phyloP scores from a whole-genome alignment of 2,888 invertebrate genomes.

The Nemotelus nigrinus region DNA sequence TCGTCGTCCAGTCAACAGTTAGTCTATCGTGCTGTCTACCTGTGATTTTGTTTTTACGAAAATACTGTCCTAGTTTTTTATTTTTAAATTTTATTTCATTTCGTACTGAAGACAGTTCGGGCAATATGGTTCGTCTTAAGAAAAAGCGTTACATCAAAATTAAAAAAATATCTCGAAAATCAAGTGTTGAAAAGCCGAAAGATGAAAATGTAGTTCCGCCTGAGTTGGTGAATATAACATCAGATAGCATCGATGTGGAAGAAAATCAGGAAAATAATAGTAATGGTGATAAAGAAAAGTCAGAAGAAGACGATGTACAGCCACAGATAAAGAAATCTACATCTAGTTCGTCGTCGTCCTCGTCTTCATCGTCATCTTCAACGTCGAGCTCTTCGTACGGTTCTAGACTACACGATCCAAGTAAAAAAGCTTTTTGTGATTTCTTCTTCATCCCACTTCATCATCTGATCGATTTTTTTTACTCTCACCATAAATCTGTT shows the following conservation, averaged over 20 bases:
- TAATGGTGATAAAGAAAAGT: background rate
- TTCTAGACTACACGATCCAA: slow-evolving; percentile 27
- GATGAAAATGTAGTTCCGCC: background rate
- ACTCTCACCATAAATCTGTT: background rate
- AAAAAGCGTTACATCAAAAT: slow-evolving; percentile 57
- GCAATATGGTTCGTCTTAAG: slow-evolving; percentile 57
- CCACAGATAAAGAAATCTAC: background rate
- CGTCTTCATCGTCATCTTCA: slow-evolving; percentile 23
- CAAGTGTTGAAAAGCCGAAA: slow-evolving; percentile 1
- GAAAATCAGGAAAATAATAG: background rate
- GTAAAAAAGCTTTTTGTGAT: slow-evolving; percentile 23
- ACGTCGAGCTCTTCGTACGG: background rate
- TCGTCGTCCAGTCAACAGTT: too few species aligned
- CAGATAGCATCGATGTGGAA: slow-evolving; percentile 48
- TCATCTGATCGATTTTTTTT: background rate
- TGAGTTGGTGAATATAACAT: background rate
- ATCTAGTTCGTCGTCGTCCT: slow-evolving; percentile 2
- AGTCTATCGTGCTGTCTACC: too few species aligned
- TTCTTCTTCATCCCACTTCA: background rate
- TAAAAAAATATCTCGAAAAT: slow-evolving; percentile 51
- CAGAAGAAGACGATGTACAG: background rate
- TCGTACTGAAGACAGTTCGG: slow-evolving; percentile 30
- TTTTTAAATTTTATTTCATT: background rate
- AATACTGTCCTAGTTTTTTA: background rate
- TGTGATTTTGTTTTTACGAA: too few species aligned